phyloP scores from a whole-genome alignment of 2,113 vertebrate genomes.

The Arizona elegans region DNA sequence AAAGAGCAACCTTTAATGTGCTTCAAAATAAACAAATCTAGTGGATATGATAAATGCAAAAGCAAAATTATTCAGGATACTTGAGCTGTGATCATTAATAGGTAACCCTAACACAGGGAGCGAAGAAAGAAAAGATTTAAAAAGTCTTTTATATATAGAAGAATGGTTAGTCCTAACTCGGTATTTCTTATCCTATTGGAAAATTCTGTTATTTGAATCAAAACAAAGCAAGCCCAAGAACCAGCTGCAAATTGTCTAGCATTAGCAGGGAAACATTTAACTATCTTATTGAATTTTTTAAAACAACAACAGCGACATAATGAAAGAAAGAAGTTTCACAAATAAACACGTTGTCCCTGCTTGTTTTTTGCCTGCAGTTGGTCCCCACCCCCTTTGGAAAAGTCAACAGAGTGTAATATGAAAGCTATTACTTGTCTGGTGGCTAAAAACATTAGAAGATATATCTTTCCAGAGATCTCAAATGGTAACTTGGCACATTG shows the following conservation, averaged over 20 bases:
- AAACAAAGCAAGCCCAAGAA: background rate
- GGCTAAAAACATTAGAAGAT: background rate
- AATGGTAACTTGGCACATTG: background rate
- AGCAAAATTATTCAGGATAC: background rate
- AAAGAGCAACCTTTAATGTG: background rate
- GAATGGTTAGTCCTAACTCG: background rate
- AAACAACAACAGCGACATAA: rapidly evolving
- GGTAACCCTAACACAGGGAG: background rate
- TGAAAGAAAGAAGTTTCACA: background rate
- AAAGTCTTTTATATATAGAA: background rate
- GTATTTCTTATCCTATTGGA: background rate
- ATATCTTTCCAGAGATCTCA: background rate
- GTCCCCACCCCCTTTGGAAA: conserved; percentile 29
- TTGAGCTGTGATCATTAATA: background rate
- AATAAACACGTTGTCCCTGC: background rate
- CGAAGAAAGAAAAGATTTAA: background rate
- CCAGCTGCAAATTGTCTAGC: background rate
- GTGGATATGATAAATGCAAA: background rate
- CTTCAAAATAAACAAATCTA: background rate
- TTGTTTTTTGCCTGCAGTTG: background rate
- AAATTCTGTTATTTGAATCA: background rate
- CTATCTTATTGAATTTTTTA: background rate
- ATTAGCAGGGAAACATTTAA: background rate
- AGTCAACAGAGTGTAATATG: background rate
- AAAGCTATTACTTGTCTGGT: background rate